Base-by-base conservation (phyloP, 2,888 invertebrate genomes). In the Orthosia gracilis region DNA sequence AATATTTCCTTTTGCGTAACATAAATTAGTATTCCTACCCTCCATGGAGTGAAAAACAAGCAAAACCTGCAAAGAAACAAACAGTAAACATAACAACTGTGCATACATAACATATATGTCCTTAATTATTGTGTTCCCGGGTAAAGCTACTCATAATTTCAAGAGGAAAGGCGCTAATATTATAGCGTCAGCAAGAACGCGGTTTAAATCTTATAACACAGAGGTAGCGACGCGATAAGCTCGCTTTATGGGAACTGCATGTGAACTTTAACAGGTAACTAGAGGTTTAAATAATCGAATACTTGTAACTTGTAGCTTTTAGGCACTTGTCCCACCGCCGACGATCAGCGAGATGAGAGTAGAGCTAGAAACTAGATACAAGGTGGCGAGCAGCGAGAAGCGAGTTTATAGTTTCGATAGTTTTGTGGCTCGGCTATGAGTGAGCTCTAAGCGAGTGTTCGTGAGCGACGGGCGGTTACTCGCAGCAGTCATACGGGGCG, bases 121-220 rank as follows among this genome's bases (percentile, higher is more conserved):
- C 78, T 71, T 86, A 86, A 86, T 87, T 81, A 86, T 86, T 77
- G 81, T 81, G 78, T 75, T 76, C 71, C 62, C 69, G 65, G 65
- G 65, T 73, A 81, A 78, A 87, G 75, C 82, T 72, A 82, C 71
- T 79, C 73, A 80, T 85, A 85, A 79, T 87, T 87, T 87, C 74
- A 85, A 80, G 74, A 79, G 78, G 67, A 83, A 85, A 85, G 74
- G 76, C 85, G 69, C 85, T 84, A 83, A 85, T 87, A 84, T 81
- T 81, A 82, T 80, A 68, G 76, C 78, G 82, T 84, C 64, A 73
- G 82, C 85, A 85, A 82, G 78, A 82, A 82, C 68, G 73, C 64
- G 67, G 23, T 31, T 47, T 76, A 63, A 76, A 67, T n/a, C 78
- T 75, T 45, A n/a, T 45, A 52, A 40, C 55, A 75, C 57, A 78